Base-by-base conservation (phyloP, 2,888 invertebrate species). In the Drosophila gaucha region DNA sequence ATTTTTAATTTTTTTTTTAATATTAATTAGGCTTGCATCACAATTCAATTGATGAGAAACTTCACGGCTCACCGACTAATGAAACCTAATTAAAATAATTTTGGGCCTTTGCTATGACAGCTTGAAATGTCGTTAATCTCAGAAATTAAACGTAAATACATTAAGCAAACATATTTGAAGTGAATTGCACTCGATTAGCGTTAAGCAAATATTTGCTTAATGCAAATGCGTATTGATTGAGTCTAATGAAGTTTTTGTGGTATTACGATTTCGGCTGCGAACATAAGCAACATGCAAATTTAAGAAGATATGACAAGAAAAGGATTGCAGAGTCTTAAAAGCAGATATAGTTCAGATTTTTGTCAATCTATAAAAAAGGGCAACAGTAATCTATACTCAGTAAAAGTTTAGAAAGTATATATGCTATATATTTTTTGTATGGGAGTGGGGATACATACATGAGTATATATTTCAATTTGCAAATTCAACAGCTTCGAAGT, bases 71-170 rank as follows among this genome's bases (percentile, higher is more conserved):
- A 26, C 1, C 10, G 16, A 2, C 24, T 14, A 18, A 2, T 28
- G n/a, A 33, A 31, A 18, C 14, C 50, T 18, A 59, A 51, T 47
- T 70, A 55, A 58, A 55, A 16, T 35, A 4, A 52, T 64, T 52
- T 44, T n/a, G 18, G 10, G 28, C 28, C 30, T 0, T 24, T 12
- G 3, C 56, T 36, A 38, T 44, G 41, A 35, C 30, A 56, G 33
- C 28, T 64, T 14, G 47, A 36, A 66, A 47, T 44, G 18, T 12
- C 38, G 22, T 55, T 51, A 63, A 63, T 68, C 16, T n/a, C n/a
- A 14, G 24, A 52, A 63, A 56, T 56, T 68, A 41, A 47, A 56
- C 9, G 44, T 33, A 28, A 56, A 63, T 36, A 52, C 43, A 55
- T 56, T 24, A 35, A 65, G 31, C n/a, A 38, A 38, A 50, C 47